Percentiles rank a stretch among this genome's conserved stretches.
Evolutionary conservation across 2,113 vertebrate genomes (phyloP).

Genomic region (Cisticola juncidis): DNA sequence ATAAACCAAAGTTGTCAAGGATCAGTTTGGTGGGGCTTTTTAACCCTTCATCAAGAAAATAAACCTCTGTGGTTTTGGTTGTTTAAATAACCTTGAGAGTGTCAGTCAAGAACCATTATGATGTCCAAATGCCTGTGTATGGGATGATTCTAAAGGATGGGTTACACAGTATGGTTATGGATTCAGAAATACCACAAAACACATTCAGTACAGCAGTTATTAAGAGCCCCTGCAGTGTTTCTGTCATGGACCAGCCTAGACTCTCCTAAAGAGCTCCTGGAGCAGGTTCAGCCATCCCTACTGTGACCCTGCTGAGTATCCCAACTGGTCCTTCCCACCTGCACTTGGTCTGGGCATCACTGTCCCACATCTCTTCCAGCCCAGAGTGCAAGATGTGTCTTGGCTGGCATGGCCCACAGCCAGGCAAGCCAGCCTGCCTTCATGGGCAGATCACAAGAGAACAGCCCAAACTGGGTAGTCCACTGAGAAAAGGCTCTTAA

Average conservation of each 20-base stretch:
- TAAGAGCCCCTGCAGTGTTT: fast-evolving
- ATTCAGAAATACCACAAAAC: neutral
- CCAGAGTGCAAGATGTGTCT: neutral
- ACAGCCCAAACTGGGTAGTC: neutral
- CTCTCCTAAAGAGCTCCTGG: neutral
- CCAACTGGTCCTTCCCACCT: neutral
- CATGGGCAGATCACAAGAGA: neutral
- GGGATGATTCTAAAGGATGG: neutral
- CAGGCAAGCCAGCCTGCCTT: neutral
- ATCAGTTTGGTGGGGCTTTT: neutral
- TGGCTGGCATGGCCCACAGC: neutral
- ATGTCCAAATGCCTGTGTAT: no score
- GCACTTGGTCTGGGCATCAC: fast-evolving
- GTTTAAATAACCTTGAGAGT: neutral
- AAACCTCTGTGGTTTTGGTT: neutral
- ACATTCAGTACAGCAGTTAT: neutral
- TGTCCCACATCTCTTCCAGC: neutral
- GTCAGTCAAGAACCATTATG: no score
- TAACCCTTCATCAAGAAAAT: neutral
- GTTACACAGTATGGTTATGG: neutral
- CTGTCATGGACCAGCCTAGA: neutral
- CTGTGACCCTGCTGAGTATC: fast-evolving
- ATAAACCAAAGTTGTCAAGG: neutral
- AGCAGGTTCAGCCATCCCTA: neutral
- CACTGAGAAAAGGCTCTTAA: neutral